Evolutionary conservation across 2,888 invertebrate species (phyloP).

Genomic region (Agelastica alni): DNA sequence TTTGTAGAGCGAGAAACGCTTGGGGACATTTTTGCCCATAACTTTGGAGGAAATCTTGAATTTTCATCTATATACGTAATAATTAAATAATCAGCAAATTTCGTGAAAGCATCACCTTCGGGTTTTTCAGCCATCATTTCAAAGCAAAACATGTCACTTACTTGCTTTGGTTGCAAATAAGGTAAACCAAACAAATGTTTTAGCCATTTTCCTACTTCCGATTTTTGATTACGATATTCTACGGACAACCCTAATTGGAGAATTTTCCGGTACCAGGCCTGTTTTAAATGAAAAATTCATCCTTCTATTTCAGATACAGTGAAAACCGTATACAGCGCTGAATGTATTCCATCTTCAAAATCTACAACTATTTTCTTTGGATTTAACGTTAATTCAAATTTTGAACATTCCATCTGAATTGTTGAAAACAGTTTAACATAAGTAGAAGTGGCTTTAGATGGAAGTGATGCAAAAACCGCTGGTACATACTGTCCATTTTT

Average conservation of each 20-base stretch:
- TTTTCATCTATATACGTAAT: too few relatives aligned
- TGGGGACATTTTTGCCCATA: background rate
- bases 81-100: too few relatives aligned
- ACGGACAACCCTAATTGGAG: background rate
- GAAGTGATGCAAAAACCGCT: background rate
- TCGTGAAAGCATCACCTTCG: too few relatives aligned
- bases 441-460: background rate
- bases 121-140: too few relatives aligned
- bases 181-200: background rate
- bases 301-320: too few relatives aligned
- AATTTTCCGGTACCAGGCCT: too few relatives aligned
- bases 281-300: too few relatives aligned
- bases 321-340: too few relatives aligned
- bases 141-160: background rate
- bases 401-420: background rate
- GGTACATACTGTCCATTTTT: constrained; percentile 1
- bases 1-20: background rate
- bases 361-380: background rate
- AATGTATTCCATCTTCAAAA: background rate
- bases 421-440: background rate
- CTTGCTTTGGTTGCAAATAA: background rate
- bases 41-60: too few relatives aligned
- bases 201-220: background rate
- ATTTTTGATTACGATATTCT: background rate
- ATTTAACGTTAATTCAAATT: background rate